Evolutionary conservation across 2,113 vertebrate species (phyloP).

Genomic region (Salvelinus fontinalis): DNA sequence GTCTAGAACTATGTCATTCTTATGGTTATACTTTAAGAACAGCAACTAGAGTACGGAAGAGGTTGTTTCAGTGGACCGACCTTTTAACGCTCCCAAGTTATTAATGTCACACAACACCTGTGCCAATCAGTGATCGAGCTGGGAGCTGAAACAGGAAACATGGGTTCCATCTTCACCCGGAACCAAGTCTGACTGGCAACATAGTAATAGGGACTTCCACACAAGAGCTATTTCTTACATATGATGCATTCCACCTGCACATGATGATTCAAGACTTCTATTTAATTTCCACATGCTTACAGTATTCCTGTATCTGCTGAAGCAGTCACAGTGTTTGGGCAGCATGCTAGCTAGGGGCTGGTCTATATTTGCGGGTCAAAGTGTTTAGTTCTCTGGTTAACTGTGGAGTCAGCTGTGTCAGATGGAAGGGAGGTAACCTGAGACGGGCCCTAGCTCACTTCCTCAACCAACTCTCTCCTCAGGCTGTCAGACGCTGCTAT

Average conservation of each 20-base stretch:
- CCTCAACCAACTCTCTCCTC: conserved; percentile 28
- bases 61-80: neutral
- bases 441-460: conserved; percentile 33
- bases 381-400: conserved; percentile 32
- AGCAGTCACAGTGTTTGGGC: neutral
- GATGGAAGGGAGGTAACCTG: conserved; percentile 27
- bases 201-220: no score
- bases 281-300: conserved; percentile 13
- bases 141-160: neutral
- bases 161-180: neutral
- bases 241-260: neutral
- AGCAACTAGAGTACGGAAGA: neutral
- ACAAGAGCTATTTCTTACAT: neutral
- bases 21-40: neutral
- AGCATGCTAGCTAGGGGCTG: neutral
- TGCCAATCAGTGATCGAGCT: neutral
- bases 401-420: conserved; percentile 52
- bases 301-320: conserved; percentile 18
- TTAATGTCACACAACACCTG: neutral
- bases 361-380: conserved; percentile 45
- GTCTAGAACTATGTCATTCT: neutral
- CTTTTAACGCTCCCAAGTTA: neutral
- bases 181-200: no score
- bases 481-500: conserved; percentile 38
- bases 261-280: neutral